Evolutionary conservation across 1,140 invertebrate species (phyloP).

Genomic region (Drosophila tani): DNA sequence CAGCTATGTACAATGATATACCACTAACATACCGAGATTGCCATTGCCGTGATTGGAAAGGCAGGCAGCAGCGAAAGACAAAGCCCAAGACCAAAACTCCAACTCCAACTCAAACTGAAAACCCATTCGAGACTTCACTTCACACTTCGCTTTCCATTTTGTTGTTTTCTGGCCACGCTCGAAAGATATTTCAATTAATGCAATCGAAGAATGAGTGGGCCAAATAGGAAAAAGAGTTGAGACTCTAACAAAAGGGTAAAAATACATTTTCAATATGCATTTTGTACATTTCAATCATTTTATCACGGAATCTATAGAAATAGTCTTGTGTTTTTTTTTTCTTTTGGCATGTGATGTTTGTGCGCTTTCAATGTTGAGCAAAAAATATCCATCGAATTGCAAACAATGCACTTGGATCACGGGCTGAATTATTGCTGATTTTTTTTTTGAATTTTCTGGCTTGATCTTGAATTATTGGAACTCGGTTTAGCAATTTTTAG

Average conservation of each 20-base stretch:
- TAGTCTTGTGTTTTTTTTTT: conserved; percentile 16
- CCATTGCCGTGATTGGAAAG: conserved; percentile 61
- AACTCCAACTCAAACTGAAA: conserved; percentile 29
- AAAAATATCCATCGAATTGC: conserved; percentile 37
- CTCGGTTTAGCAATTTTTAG: neutral
- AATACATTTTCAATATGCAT: conserved; percentile 40
- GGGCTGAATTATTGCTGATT: neutral
- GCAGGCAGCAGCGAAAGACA: conserved; percentile 53
- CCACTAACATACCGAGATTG: conserved; percentile 57
- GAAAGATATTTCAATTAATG: conserved; percentile 69
- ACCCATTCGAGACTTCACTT: conserved; percentile 54
- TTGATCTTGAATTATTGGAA: neutral
- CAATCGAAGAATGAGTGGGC: conserved; percentile 44
- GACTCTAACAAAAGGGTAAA: conserved; percentile 24
- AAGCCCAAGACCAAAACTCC: conserved; percentile 25
- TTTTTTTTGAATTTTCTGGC: neutral
- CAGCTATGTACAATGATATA: conserved; percentile 59
- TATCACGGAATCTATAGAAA: conserved; percentile 42
- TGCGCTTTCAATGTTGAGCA: conserved; percentile 14
- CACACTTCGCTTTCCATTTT: conserved; percentile 74
- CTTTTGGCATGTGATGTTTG: neutral
- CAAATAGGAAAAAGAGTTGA: conserved; percentile 21
- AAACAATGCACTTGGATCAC: conserved; percentile 18
- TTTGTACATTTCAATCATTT: conserved; percentile 32
- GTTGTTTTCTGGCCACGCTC: conserved; percentile 38